Conservation (phyloP, 2,888 invertebrate species). For the Junonia oenone region DNA sequence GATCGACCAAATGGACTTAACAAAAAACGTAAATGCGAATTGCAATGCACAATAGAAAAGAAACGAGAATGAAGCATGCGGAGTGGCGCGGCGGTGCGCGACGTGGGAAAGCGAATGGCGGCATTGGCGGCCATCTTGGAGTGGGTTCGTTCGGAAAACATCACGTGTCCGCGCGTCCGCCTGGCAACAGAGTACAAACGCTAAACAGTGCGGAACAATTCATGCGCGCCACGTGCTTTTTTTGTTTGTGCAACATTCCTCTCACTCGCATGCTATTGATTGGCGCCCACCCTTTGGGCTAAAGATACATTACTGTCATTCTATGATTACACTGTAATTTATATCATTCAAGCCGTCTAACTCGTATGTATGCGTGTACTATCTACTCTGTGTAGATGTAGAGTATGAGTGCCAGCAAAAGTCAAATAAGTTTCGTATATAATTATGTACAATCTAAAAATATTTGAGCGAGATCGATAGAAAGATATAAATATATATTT, state of each 20-base stretch:
- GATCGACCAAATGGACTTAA: constrained; percentile 37
- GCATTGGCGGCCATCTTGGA: constrained; percentile 69
- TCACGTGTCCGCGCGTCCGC: constrained; percentile 72
- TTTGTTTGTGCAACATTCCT: constrained; percentile 69
- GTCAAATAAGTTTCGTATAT: neutral
- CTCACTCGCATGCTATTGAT: constrained; percentile 51
- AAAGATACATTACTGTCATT: constrained; percentile 20
- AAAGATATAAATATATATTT: too few species aligned
- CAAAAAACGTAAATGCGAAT: constrained; percentile 55
- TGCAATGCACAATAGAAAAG: constrained; percentile 58
- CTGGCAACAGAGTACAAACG: constrained; percentile 65
- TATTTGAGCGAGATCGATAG: too few species aligned
- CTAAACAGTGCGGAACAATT: constrained; percentile 71
- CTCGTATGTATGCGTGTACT: neutral
- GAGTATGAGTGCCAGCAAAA: neutral
- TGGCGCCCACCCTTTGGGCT: constrained; percentile 33
- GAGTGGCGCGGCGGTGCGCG: constrained; percentile 56
- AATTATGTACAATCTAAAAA: too few species aligned
- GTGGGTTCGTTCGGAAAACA: constrained; percentile 62
- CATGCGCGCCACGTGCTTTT: constrained; percentile 65
- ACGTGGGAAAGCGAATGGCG: constrained; percentile 78
- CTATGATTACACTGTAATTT: neutral
- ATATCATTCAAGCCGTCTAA: neutral
- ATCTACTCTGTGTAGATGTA: too few species aligned
- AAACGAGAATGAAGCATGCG: constrained; percentile 61